phyloP scores from a whole-genome alignment of 1,140 invertebrate genomes.

The Drosophila ercepeae region DNA sequence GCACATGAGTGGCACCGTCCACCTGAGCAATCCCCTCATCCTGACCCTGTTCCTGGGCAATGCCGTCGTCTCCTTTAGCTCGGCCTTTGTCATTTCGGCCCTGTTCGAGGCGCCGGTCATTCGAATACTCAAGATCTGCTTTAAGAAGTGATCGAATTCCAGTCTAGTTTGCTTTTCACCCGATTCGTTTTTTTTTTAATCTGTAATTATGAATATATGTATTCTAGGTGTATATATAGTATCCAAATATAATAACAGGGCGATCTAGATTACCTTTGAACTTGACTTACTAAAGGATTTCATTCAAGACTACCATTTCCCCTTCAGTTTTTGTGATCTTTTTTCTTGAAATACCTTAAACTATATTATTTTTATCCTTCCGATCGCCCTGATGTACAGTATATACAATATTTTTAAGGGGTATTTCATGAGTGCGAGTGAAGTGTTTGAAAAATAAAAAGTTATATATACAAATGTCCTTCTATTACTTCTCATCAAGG shows the following conservation, averaged over 20 bases:
- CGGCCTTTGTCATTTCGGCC: conserved; percentile 91
- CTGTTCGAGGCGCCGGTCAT: conserved; percentile 92
- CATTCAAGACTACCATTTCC: too few species aligned
- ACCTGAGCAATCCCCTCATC: conserved; percentile 89
- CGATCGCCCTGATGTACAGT: conserved; percentile 4
- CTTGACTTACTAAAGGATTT: too few species aligned
- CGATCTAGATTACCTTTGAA: neutral
- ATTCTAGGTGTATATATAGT: neutral
- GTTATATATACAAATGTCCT: neutral
- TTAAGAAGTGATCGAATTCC: conserved; percentile 65
- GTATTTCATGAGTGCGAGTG: conserved; percentile 19
- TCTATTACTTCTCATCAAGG: neutral
- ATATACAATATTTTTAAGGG: conserved; percentile 19
- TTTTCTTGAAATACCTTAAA: neutral
- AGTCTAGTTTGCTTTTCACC: conserved; percentile 22
- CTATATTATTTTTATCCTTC: neutral
- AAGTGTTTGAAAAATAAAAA: conserved; percentile 30
- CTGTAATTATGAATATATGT: neutral
- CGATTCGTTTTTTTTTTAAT: conserved; percentile 14
- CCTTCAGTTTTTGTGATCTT: too few species aligned
- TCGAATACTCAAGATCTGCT: conserved; percentile 88
- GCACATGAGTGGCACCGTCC: conserved; percentile 90
- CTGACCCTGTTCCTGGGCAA: conserved; percentile 91
- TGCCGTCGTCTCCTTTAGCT: conserved; percentile 89
- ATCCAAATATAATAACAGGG: neutral